Conservation (phyloP, 2,113 vertebrate genomes). For the Ceyx margarethae region DNA sequence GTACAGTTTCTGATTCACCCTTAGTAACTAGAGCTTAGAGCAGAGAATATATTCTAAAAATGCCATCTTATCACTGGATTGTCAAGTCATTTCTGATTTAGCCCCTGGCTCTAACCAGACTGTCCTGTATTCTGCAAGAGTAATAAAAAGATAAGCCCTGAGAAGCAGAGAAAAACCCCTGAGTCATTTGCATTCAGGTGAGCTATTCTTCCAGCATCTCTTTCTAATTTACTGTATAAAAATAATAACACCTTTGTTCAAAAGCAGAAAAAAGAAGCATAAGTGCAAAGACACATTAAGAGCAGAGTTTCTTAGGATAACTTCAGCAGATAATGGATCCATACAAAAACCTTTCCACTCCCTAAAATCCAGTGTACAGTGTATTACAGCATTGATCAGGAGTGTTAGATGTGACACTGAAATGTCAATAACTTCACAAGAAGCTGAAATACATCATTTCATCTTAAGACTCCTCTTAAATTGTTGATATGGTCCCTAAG, state of each 20-base stretch:
- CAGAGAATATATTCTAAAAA: conserved; percentile 30
- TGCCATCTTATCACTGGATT: conserved; percentile 24
- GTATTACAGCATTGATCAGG: neutral
- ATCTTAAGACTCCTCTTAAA: neutral
- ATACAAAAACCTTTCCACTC: neutral
- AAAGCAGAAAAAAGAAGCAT: neutral
- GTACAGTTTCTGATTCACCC: conserved; percentile 28
- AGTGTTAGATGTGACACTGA: neutral
- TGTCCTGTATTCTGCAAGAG: conserved; percentile 10
- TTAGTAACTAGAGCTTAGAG: neutral
- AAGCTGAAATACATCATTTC: neutral
- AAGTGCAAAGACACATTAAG: conserved; percentile 36
- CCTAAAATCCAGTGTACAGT: neutral
- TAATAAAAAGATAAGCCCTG: conserved; percentile 54
- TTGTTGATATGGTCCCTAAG: neutral
- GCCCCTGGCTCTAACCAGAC: conserved; percentile 21
- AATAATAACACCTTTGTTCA: conserved; percentile 44
- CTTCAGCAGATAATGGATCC: neutral
- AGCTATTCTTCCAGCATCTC: neutral
- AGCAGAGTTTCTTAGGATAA: neutral
- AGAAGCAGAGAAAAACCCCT: neutral
- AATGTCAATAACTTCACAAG: neutral
- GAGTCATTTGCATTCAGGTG: conserved; percentile 50
- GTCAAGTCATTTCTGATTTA: conserved; percentile 57
- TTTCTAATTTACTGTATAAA: conserved; percentile 32